Evolutionary conservation across 2,113 vertebrate genomes (phyloP).

Genomic region (Pseudopipra pipra): DNA sequence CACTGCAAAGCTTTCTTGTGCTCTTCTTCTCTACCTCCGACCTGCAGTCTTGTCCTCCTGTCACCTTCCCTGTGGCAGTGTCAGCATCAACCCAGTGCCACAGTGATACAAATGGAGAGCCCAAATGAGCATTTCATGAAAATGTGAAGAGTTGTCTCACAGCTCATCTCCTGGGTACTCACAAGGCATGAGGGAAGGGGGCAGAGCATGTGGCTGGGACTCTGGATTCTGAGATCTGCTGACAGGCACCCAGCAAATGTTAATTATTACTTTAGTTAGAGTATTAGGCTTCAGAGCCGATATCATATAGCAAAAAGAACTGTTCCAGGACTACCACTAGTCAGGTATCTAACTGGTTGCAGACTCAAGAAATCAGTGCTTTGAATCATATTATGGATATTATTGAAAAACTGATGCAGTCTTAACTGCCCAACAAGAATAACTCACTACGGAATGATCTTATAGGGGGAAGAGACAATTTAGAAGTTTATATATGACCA

Average conservation of each 20-base stretch:
- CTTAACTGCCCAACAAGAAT: background rate
- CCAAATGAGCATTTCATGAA: background rate
- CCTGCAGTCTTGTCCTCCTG: background rate
- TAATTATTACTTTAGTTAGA: background rate
- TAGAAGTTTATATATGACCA: background rate
- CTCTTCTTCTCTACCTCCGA: background rate
- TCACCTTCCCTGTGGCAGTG: background rate
- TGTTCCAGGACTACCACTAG: background rate
- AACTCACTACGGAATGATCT: background rate
- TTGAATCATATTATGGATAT: background rate
- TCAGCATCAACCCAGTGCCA: too few relatives aligned
- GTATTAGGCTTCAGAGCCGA: background rate
- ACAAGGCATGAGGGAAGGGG: accelerated
- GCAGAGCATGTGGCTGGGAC: background rate
- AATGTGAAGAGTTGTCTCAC: background rate
- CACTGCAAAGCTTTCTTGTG: accelerated
- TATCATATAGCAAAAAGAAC: background rate
- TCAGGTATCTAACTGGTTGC: background rate
- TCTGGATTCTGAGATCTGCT: background rate
- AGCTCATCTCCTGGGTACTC: background rate
- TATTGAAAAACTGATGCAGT: background rate
- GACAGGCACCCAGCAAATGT: background rate
- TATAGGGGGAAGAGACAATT: background rate
- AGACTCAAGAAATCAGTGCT: background rate
- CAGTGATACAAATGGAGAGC: accelerated